Base-by-base conservation (phyloP, 1,140 invertebrate genomes). In the Drosophila sp. region DNA sequence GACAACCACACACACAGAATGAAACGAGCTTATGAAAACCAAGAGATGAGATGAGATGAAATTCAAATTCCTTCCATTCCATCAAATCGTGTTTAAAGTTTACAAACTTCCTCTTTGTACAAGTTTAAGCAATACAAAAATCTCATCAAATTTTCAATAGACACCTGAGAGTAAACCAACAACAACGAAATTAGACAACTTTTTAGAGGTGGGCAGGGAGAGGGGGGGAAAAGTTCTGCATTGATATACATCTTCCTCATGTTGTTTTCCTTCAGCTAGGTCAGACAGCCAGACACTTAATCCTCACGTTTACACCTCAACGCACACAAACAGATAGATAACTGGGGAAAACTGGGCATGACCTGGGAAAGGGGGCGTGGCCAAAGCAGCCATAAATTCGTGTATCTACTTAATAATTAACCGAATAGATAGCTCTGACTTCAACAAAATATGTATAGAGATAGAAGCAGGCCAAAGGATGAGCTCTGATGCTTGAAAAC, bases 351-450 rank as follows among this genome's bases (percentile, higher is more conserved):
- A 30, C 32, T 27, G 57, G 64, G 17, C 10, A 5, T n/a, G 29
- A 60, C 44, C 33, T 8, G 32, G 27, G 41, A 10, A 11, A 17
- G 30, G 27, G 41, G 64, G 60, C 33, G 30, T 0, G 30, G 62
- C 68, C 33, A 67, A 11, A 38, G 72, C 54, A 7, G 55, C 72
- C 71, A 89, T 80, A 89, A 87, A 87, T 83, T 87, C 78, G 72
- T 84, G 84, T 89, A 84, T 89, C 84, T 84, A 78, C 84, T 89
- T 89, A 87, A 87, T 89, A 89, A 87, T 87, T 87, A 87, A 87
- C 83, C 44, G 44, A 50, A 50, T 27, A 50, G 44, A 50, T 50
- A 50, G 44, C 44, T 50, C 4, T 27, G 23, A 50, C 44, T 27
- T 50, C 8, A 50, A 50, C 7, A 27, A 27, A 27, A 50, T 77